phyloP scores from a whole-genome alignment of 2,113 vertebrate species.

The Bos indicus region DNA sequence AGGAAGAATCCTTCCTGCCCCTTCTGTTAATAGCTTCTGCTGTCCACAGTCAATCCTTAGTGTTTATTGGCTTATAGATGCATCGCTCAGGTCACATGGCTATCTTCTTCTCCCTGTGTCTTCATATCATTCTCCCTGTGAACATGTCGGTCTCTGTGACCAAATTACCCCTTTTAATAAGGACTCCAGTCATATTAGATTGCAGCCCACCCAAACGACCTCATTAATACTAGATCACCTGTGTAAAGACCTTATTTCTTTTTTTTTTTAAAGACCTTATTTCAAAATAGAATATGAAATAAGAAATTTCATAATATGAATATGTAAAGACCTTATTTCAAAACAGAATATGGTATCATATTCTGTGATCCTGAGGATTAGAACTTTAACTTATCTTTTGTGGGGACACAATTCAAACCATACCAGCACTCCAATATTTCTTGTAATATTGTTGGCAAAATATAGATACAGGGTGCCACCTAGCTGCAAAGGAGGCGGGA shows the following conservation, averaged over 20 bases:
- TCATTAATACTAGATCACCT: background rate
- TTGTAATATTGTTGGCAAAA: background rate
- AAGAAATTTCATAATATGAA: too few relatives aligned
- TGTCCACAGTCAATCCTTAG: background rate
- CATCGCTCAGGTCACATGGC: background rate
- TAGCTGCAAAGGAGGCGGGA: background rate
- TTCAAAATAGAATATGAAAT: background rate
- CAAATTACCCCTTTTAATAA: background rate
- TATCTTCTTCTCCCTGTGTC: background rate
- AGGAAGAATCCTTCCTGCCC: background rate
- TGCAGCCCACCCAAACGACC: background rate
- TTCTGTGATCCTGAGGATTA: background rate
- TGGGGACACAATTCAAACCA: background rate
- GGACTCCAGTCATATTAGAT: background rate
- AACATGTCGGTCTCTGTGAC: background rate
- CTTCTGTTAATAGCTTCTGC: background rate
- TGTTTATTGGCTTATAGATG: background rate
- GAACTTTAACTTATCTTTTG: background rate
- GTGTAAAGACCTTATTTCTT: background rate
- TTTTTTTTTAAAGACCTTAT: background rate
- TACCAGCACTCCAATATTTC: background rate
- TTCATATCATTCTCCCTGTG: background rate
- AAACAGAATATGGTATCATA: background rate
- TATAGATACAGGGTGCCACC: background rate
- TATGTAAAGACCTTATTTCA: background rate